These are phyloP conservation scores for Masticophis lateralis DNA, from an alignment of 2,797 vertebrate species.

Conservation along the genomic window DNA sequence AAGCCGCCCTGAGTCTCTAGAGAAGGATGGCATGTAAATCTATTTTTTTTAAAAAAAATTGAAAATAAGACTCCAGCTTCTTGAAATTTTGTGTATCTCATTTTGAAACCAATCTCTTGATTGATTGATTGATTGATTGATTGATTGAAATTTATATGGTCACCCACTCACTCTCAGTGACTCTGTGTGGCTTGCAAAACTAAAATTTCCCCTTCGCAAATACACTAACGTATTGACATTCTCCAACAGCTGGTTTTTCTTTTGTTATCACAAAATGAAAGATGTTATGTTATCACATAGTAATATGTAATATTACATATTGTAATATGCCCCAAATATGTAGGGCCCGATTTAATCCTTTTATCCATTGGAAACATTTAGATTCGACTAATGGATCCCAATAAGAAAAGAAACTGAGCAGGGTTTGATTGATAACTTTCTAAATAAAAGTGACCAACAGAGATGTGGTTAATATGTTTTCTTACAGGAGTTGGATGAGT, in stretches of 20 bases:
- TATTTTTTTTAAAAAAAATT: background rate
- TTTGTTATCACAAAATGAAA: background rate
- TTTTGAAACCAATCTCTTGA: background rate
- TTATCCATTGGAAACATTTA: background rate
- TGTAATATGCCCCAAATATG: background rate
- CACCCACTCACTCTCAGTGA: background rate
- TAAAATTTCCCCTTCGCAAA: background rate
- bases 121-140: too few relatives aligned
- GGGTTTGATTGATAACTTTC: background rate
- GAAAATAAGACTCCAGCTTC: background rate
- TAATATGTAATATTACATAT: too few relatives aligned
- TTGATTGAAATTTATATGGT: background rate
- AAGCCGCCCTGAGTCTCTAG: too few relatives aligned
- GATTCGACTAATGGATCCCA: background rate
- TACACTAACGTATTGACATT: background rate
- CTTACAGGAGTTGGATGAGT: slow-evolving; percentile 88
- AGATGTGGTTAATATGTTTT: background rate
- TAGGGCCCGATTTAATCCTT: background rate
- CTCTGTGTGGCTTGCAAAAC: background rate
- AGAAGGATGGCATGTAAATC: too few relatives aligned
- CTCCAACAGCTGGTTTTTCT: background rate
- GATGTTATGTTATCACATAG: background rate
- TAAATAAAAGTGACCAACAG: background rate
- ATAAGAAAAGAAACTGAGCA: background rate
- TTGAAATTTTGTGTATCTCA: background rate